phyloP scores from a whole-genome alignment of 2,113 vertebrate genomes.

The Mungos mungo region DNA sequence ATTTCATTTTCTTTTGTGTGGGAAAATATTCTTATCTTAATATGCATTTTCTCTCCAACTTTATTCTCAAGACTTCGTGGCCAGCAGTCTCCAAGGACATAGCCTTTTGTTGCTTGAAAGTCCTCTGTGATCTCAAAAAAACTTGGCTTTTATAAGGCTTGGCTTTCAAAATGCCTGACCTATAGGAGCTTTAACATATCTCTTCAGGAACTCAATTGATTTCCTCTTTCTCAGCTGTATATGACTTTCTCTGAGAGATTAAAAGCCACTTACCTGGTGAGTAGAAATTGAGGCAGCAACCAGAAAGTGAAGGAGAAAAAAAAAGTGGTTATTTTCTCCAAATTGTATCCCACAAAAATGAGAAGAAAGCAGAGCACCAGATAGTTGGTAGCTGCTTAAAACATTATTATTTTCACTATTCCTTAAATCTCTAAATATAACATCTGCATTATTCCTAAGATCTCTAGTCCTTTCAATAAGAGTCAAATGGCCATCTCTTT shows the following conservation, averaged over 20 bases:
- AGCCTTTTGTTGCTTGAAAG: slow-evolving; percentile 16
- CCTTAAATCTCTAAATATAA: neutral
- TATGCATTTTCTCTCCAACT: neutral
- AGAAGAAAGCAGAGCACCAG: neutral
- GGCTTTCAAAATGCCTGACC: neutral
- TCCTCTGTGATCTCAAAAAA: slow-evolving; percentile 12
- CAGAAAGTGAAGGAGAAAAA: neutral
- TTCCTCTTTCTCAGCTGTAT: neutral
- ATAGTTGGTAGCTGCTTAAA: neutral
- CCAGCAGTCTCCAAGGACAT: slow-evolving; percentile 4
- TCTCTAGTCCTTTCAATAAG: neutral
- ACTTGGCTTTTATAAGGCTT: neutral
- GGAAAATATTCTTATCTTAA: slow-evolving; percentile 13
- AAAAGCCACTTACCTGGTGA: neutral
- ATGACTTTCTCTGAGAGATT: neutral
- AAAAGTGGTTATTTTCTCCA: neutral
- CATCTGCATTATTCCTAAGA: neutral
- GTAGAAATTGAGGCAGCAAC: neutral
- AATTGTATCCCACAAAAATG: neutral
- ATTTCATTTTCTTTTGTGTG: neutral
- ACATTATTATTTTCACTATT: neutral
- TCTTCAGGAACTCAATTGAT: neutral
- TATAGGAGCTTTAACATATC: neutral
- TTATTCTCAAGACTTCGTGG: neutral
- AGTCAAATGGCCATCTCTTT: neutral